These are phyloP conservation scores for Parasteatoda lunata DNA, from an alignment of 2,888 invertebrate species.

Conservation along the genomic window DNA sequence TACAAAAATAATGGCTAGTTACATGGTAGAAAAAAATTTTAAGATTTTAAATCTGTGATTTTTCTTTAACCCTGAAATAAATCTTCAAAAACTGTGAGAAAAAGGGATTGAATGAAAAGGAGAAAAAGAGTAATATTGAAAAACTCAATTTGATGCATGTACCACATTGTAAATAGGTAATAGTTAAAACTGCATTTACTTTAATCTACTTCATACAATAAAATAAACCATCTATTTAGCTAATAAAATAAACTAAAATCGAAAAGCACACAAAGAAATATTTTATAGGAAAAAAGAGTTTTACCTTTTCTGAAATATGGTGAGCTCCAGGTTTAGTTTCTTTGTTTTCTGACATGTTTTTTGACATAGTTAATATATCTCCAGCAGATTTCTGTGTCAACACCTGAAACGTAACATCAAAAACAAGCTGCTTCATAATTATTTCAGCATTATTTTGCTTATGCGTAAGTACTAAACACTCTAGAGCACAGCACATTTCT, in stretches of 20 bases:
- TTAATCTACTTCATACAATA: not conserved
- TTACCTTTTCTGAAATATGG: slow-evolving; percentile 49
- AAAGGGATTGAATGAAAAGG: no score
- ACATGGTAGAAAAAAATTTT: no score
- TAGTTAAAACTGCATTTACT: not conserved
- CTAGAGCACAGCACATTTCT: no score
- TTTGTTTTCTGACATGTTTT: slow-evolving; percentile 18
- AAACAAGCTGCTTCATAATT: not conserved
- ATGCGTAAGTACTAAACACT: not conserved
- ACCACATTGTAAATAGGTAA: not conserved
- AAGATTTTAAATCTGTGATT: no score
- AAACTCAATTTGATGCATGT: not conserved
- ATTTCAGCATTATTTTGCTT: not conserved
- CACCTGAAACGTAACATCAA: slow-evolving; percentile 31
- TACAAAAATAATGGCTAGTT: no score
- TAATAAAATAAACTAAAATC: not conserved
- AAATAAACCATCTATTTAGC: not conserved
- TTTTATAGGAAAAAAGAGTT: not conserved
- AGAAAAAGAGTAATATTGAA: not conserved
- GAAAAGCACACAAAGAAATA: not conserved
- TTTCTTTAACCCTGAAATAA: no score
- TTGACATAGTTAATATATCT: slow-evolving; percentile 28
- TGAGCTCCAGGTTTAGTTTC: not conserved
- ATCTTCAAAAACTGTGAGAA: no score
- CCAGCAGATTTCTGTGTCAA: slow-evolving; percentile 47